These are phyloP conservation scores for Notothenia coriiceps DNA, from an alignment of 2,113 vertebrate genomes.

Conservation along the genomic window DNA sequence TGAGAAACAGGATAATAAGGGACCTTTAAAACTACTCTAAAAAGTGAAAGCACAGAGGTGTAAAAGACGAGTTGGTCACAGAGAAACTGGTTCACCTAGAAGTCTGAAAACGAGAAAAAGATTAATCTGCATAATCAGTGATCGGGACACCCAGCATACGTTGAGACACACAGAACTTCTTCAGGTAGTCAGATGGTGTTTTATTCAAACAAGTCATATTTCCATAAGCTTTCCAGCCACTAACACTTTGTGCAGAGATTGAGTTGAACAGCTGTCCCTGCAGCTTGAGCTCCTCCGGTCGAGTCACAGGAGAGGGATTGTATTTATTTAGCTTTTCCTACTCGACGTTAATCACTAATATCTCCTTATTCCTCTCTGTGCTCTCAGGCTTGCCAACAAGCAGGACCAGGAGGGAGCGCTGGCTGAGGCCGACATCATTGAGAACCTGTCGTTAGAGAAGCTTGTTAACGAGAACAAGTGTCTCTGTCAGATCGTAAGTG, in stretches of 20 bases:
- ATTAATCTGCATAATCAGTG: constrained; percentile 33
- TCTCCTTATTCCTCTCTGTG: background rate
- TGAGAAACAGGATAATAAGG: too few relatives aligned
- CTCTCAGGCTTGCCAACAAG: constrained; percentile 93
- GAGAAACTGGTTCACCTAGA: background rate
- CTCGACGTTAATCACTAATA: background rate
- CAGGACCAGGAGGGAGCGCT: constrained; percentile 95
- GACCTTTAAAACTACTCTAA: background rate
- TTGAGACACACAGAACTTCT: constrained; percentile 12
- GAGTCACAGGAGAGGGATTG: background rate
- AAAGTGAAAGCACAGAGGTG: background rate
- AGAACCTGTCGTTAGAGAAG: constrained; percentile 93
- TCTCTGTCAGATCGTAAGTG: constrained; percentile 95
- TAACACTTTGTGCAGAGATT: background rate
- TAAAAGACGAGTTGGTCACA: background rate
- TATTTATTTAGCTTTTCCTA: background rate
- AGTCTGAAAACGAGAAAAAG: background rate
- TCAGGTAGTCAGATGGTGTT: constrained; percentile 10
- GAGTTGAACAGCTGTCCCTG: constrained; percentile 5
- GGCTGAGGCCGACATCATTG: constrained; percentile 94
- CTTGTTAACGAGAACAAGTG: constrained; percentile 96
- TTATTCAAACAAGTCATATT: constrained; percentile 31
- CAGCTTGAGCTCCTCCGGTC: background rate
- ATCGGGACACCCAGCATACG: constrained; percentile 24
- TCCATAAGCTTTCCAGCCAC: constrained; percentile 10